phyloP scores from a whole-genome alignment of 1,140 invertebrate species.

The Radopholus similis region DNA sequence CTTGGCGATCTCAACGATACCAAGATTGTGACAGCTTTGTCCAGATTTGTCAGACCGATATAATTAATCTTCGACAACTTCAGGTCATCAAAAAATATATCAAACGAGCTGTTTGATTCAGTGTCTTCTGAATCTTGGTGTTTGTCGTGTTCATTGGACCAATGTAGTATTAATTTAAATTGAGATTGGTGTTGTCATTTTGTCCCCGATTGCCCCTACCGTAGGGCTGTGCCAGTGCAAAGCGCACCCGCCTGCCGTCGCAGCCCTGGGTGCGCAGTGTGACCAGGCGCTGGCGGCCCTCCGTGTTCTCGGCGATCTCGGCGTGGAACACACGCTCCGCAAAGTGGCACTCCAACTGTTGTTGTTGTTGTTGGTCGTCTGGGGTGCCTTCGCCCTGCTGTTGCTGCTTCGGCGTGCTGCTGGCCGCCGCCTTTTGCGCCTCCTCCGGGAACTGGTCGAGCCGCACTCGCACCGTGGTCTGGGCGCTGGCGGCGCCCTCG shows the following conservation, averaged over 20 bases:
- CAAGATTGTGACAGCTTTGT: too few relatives aligned
- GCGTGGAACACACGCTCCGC: conserved; percentile 39
- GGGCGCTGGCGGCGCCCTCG: conserved; percentile 1
- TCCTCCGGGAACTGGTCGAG: too few relatives aligned
- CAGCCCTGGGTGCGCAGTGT: conserved; percentile 30
- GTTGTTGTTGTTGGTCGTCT: conserved; percentile 23
- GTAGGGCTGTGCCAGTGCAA: conserved; percentile 28
- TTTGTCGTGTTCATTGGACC: too few relatives aligned
- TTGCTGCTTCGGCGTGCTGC: conserved; percentile 22
- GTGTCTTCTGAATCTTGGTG: too few relatives aligned
- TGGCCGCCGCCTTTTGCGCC: too few relatives aligned
- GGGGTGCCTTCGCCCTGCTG: background rate
- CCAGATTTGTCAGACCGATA: too few relatives aligned
- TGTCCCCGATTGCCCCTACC: conserved; percentile 19
- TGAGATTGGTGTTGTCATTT: background rate
- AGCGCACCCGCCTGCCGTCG: conserved; percentile 15
- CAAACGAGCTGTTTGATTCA: too few relatives aligned
- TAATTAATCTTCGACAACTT: too few relatives aligned
- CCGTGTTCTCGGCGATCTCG: conserved; percentile 46
- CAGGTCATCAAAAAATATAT: too few relatives aligned
- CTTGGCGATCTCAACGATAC: too few relatives aligned
- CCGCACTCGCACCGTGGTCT: background rate
- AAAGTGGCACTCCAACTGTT: conserved; percentile 39
- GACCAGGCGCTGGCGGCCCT: conserved; percentile 27
- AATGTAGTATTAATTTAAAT: too few relatives aligned